A percentile compares a stretch with the other conserved stretches of the same genome.
Evolutionary conservation across 35 echinoderm and acorn worm species (phyloP).

Genomic region (Lytechinus pictus): DNA sequence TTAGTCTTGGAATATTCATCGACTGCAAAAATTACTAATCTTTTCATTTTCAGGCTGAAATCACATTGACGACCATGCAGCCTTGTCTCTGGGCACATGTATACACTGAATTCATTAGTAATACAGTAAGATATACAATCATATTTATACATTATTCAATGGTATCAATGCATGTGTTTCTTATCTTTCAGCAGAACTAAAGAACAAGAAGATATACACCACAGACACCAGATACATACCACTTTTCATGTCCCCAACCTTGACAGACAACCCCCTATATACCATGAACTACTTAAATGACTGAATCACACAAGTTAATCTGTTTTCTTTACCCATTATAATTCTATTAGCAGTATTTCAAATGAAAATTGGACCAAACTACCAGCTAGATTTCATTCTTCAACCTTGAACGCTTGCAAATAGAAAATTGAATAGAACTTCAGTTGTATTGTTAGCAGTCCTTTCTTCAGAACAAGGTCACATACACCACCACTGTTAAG

Average conservation of each 20-base stretch:
- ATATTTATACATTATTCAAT: not conserved
- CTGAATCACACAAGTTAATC: not conserved
- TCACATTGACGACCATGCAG: not conserved
- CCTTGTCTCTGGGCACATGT: not conserved
- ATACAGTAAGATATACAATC: not conserved
- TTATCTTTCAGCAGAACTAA: not conserved
- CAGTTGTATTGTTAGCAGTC: not conserved
- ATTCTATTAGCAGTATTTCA: not conserved
- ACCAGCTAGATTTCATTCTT: not conserved
- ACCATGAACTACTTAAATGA: not conserved
- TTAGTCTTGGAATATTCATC: not conserved
- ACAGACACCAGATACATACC: not conserved
- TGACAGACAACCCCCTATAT: not conserved
- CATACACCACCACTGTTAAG: not conserved
- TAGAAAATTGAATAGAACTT: not conserved
- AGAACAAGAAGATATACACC: not conserved
- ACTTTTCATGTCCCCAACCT: not conserved
- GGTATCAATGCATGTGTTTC: not conserved
- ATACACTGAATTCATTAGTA: not conserved
- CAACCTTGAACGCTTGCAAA: not conserved
- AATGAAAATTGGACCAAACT: not conserved
- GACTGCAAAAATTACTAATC: not conserved
- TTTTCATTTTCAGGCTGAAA: constrained; percentile 7
- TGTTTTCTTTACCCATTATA: not conserved
- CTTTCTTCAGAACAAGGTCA: constrained; percentile 10